Percentiles rank a stretch among this genome's conserved stretches.
These are phyloP conservation scores for Nymphalis c-album DNA, from an alignment of 2,888 invertebrate species.

Conservation along the genomic window DNA sequence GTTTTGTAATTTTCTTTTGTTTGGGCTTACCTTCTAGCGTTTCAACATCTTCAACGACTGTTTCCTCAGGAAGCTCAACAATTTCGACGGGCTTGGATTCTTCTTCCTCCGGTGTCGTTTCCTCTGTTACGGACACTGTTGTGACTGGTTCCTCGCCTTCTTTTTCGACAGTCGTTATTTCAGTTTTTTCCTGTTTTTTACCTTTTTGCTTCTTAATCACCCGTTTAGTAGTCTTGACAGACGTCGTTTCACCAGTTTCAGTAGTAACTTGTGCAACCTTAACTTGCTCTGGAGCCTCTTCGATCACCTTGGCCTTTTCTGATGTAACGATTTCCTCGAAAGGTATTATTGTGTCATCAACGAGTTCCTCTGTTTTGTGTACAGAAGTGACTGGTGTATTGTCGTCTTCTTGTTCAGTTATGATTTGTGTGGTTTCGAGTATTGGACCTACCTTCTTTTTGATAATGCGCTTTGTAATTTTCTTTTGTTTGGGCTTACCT, in stretches of 20 bases:
- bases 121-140: conserved; percentile 38
- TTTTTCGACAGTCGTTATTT: conserved; percentile 43
- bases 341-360: conserved; percentile 36
- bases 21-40: too few species aligned
- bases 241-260: conserved; percentile 15
- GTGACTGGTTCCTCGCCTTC: conserved; percentile 34
- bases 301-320: conserved; percentile 23
- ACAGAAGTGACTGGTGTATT: not conserved
- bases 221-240: conserved; percentile 49
- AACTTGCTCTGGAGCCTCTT: conserved; percentile 46
- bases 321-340: conserved; percentile 39
- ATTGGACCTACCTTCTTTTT: not conserved
- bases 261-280: conserved; percentile 24
- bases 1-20: too few species aligned
- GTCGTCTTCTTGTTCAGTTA: not conserved
- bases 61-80: too few species aligned
- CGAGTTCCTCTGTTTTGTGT: conserved; percentile 22
- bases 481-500: conserved; percentile 51
- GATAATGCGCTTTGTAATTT: conserved; percentile 32
- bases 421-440: not conserved
- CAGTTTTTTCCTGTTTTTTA: conserved; percentile 36
- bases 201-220: conserved; percentile 42
- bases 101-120: conserved; percentile 39
- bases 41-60: too few species aligned
- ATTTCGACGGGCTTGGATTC: not conserved